Evolutionary conservation across 2,888 invertebrate genomes (phyloP).

Genomic region (Germaria angustata): DNA sequence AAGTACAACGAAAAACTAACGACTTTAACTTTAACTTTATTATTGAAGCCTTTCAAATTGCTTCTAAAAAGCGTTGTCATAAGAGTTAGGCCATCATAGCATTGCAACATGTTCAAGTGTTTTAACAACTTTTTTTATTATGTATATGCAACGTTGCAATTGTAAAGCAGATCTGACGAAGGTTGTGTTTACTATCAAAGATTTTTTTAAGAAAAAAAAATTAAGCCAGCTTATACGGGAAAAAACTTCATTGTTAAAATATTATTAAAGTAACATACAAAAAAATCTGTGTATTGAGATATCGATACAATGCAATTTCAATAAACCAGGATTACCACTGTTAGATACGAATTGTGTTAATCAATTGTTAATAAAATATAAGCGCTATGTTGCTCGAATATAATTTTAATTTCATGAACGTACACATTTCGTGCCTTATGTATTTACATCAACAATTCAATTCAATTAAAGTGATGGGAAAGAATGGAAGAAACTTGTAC

Average conservation of each 20-base stretch:
- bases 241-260: neutral
- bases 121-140: conserved; percentile 34
- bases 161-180: neutral
- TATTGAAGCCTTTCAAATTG: neutral
- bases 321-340: conserved; percentile 22
- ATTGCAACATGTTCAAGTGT: conserved; percentile 37
- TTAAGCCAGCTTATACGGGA: conserved; percentile 26
- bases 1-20: neutral
- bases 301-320: conserved; percentile 38
- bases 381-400: neutral
- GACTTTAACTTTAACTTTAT: neutral
- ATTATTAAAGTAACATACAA: conserved; percentile 25
- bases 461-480: neutral
- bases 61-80: neutral
- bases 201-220: neutral
- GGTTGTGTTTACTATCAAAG: neutral
- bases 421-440: neutral
- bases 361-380: neutral
- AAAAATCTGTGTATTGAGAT: conserved; percentile 13
- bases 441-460: neutral
- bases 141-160: neutral
- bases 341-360: neutral
- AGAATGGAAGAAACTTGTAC: neutral
- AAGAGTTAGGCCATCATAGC: conserved; percentile 14
- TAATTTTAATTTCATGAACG: neutral